Base-by-base conservation (phyloP, 2,113 vertebrate species). In the Scortum barcoo region DNA sequence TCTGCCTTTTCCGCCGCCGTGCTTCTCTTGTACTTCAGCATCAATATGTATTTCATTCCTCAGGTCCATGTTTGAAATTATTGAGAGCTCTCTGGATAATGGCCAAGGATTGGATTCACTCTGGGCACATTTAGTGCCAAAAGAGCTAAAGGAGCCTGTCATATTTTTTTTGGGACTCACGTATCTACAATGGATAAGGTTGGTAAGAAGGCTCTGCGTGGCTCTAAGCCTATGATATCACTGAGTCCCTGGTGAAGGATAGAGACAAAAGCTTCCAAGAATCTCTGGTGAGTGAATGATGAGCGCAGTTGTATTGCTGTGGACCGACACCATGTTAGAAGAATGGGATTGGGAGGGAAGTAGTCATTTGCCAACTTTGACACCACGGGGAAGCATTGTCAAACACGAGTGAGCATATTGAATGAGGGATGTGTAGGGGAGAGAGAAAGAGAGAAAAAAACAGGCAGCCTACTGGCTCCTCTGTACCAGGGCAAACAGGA, bases 301-400 rank as follows among this genome's bases (percentile, higher is more conserved):
- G 85, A 89, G 81, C 48, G 7, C 61, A 66, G 50, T 79, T 86
- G 78, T 76, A 82, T 76, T 69, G 71, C 84, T 73, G 42, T 71
- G 80, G 75, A 90, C 76, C 20, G 68, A 73, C 86, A 86, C 44
- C 53, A 16, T 80, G 80, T 80, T 75, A 85, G 80, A 92, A 83
- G 81, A 92, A 92, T 85, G 81, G 77, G 50, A 80, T 57, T 51
- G 46, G 81, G 76, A 78, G 66, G 76, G 69, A 82, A 81, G 85
- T 74, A 86, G 92, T 94, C 90, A 87, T 90, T 92, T 90, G 89
- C 87, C 88, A 92, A 86, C 86, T 87, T 72, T 84, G 87, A 92
- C 84, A 86, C 90, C 81, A 72, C 76, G 5, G 91, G 86, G 92
- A 93, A 85, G 80, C 70, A 85, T 91, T 87, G 87, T 90, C 83